A percentile compares a stretch with the other conserved stretches of the same genome.
phyloP scores from a whole-genome alignment of 2,797 vertebrate genomes.

The Nasua narica region DNA sequence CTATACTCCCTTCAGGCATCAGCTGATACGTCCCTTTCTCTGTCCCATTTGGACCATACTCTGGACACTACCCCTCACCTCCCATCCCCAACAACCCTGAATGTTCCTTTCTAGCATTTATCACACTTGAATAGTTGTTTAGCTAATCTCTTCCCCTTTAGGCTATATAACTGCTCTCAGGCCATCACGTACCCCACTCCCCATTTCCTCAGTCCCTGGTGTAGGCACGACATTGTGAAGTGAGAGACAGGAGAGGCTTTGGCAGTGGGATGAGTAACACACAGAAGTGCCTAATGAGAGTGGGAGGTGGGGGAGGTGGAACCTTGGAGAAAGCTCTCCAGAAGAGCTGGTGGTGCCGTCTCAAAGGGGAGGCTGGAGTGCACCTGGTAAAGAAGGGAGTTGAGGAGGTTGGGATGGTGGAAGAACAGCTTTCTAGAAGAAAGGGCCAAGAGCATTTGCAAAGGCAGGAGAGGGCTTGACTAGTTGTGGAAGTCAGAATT shows the following conservation, averaged over 20 bases:
- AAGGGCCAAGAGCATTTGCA: background rate
- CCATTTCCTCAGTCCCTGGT: background rate
- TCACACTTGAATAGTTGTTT: background rate
- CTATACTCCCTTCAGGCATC: background rate
- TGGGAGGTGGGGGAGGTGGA: background rate
- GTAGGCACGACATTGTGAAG: background rate
- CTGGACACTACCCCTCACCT: background rate
- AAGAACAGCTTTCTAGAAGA: background rate
- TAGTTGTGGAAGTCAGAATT: background rate
- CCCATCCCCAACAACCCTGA: background rate
- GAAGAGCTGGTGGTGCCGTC: background rate
- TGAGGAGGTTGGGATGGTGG: background rate
- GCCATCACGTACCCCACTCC: background rate
- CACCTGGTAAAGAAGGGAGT: background rate
- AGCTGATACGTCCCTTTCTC: background rate
- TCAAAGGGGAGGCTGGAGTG: background rate
- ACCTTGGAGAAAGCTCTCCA: background rate
- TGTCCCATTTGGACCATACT: background rate
- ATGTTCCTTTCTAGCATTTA: background rate
- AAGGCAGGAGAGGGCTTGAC: background rate
- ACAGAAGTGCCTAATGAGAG: background rate
- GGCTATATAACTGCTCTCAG: background rate
- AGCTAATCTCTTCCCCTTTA: background rate
- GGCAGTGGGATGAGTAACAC: background rate
- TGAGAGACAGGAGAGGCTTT: background rate